These are phyloP conservation scores for Pyrocoelia pectoralis DNA, from an alignment of 2,888 invertebrate genomes.

Conservation along the genomic window DNA sequence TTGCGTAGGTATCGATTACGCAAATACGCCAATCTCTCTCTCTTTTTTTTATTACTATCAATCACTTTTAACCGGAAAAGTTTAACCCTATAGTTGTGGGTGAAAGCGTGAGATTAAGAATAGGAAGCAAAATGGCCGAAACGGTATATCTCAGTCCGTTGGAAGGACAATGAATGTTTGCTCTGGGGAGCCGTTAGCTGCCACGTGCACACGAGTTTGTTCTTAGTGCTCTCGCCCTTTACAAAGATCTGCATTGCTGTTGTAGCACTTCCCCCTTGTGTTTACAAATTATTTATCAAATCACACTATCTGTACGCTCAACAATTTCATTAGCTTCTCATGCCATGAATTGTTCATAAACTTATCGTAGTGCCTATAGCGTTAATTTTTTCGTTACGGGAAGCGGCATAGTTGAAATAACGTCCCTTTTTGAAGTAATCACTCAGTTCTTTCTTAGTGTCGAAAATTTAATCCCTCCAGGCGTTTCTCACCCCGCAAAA, in stretches of 20 bases:
- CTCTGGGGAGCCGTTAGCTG: conserved; percentile 30
- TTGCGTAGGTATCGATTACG: too few species aligned
- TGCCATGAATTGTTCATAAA: background rate
- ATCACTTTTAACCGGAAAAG: background rate
- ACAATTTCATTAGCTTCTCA: background rate
- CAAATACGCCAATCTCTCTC: too few species aligned
- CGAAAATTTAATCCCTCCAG: too few species aligned
- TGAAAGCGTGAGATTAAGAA: background rate
- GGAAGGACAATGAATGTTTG: conserved; percentile 32
- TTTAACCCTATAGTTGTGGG: background rate
- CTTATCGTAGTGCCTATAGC: background rate
- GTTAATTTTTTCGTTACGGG: too few species aligned
- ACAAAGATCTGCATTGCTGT: conserved; percentile 32
- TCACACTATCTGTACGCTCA: background rate
- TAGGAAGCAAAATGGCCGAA: conserved; percentile 12
- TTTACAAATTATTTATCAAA: background rate
- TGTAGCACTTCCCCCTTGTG: background rate
- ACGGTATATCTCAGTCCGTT: conserved; percentile 14
- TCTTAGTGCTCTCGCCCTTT: conserved; percentile 21
- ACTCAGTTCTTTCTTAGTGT: background rate
- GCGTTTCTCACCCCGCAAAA: too few species aligned
- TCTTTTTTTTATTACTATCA: too few species aligned
- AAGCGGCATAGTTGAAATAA: too few species aligned
- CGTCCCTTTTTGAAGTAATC: too few species aligned
- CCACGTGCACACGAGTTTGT: conserved; percentile 35